Evolutionary conservation across 37 sponge, comb jelly and placozoan genomes (phyloP).

Genomic region (Aphrocallistes beatrix): DNA sequence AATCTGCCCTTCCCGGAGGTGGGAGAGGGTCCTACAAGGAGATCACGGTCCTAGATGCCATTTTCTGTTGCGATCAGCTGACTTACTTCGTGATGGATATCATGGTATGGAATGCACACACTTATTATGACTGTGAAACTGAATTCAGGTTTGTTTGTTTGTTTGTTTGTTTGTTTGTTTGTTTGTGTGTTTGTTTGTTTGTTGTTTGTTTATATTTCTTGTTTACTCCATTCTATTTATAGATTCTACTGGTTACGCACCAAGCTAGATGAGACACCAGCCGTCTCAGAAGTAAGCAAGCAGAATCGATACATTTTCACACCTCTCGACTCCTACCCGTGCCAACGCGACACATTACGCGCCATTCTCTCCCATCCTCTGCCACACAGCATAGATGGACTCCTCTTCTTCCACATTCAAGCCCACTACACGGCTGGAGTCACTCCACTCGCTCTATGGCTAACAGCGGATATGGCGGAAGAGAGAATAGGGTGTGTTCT

Average conservation of each 20-base stretch:
- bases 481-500: constrained; percentile 40
- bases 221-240: too few relatives aligned
- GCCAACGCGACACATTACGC: constrained; percentile 33
- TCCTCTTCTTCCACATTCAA: constrained; percentile 83
- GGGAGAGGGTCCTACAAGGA: neutral
- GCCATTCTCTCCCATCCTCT: constrained; percentile 21
- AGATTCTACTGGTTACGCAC: constrained; percentile 39
- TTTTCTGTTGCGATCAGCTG: neutral
- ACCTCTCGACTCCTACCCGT: constrained; percentile 25
- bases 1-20: constrained; percentile 83
- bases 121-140: constrained; percentile 68
- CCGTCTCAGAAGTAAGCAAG: neutral
- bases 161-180: too few relatives aligned
- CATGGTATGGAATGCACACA: constrained; percentile 79
- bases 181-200: too few relatives aligned
- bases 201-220: too few relatives aligned
- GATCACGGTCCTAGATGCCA: neutral
- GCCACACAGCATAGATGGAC: constrained; percentile 63
- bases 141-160: constrained; percentile 37
- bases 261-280: constrained; percentile 23
- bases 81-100: constrained; percentile 78
- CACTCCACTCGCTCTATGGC: constrained; percentile 63
- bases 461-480: constrained; percentile 60
- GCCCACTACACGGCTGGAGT: constrained; percentile 49
- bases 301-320: constrained; percentile 48